Evolutionary conservation across 2,797 vertebrate genomes (phyloP).

Genomic region (Anabacerthia variegaticeps): DNA sequence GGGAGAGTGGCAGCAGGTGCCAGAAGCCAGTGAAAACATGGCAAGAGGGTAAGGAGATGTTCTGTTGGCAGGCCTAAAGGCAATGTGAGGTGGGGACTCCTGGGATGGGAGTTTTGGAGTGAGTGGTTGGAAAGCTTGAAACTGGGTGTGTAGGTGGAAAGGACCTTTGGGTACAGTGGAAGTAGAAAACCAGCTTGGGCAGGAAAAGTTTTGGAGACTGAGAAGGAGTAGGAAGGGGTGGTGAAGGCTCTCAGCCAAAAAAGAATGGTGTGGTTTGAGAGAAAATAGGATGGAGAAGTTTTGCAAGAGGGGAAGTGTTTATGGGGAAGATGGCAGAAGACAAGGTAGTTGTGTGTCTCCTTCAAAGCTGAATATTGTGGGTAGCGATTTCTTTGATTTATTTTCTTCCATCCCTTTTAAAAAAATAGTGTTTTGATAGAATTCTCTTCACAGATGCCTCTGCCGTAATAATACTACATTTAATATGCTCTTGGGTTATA

Average conservation of each 20-base stretch:
- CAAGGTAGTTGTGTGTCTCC: neutral
- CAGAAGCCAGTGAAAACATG: too few species aligned
- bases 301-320: neutral
- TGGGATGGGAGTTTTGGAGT: neutral
- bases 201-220: neutral
- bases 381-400: neutral
- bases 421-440: neutral
- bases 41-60: accelerated
- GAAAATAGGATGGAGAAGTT: neutral
- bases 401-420: neutral
- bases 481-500: neutral
- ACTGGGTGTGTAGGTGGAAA: neutral
- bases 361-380: neutral
- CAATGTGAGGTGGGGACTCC: neutral
- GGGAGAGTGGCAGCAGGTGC: neutral
- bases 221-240: neutral
- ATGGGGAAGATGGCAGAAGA: neutral
- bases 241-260: neutral
- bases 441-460: neutral
- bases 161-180: neutral
- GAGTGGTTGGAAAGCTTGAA: neutral
- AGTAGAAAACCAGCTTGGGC: neutral
- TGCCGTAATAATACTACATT: neutral
- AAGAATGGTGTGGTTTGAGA: neutral
- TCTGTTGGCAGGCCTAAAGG: neutral